Conservation (phyloP, 2,113 vertebrate genomes). For the Coryphaenoides rupestris region DNA sequence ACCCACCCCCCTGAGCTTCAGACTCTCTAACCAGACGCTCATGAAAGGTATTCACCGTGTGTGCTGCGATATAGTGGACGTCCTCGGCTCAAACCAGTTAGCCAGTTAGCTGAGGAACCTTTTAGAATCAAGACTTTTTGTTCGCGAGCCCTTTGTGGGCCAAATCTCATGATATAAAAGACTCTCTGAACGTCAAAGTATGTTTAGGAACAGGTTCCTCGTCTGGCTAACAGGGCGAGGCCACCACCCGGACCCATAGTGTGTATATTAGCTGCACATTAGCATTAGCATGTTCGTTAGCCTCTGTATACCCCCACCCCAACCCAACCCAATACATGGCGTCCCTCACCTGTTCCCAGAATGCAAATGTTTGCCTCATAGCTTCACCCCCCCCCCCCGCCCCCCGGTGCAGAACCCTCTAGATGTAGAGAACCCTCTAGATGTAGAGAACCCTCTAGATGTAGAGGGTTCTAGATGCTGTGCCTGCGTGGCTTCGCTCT, state of each 20-base stretch:
- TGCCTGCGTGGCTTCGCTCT: no score
- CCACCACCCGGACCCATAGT: conserved; percentile 2
- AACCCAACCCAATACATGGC: no score
- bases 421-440: background rate
- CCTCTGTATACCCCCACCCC: background rate
- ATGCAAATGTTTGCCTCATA: conserved; percentile 3
- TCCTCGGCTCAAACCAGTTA: conserved; percentile 7
- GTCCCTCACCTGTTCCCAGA: conserved; percentile 11
- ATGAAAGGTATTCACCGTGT: conserved; percentile 59
- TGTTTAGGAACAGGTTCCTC: background rate
- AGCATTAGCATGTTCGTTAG: background rate
- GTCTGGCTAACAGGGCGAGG: conserved; percentile 53
- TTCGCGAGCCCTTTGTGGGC: conserved; percentile 36
- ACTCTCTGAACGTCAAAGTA: background rate
- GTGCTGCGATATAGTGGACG: background rate
- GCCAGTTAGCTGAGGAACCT: no score
- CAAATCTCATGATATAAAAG: background rate
- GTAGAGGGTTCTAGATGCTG: conserved; percentile 7
- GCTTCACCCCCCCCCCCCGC: conserved; percentile 15
- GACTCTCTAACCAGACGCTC: conserved; percentile 36
- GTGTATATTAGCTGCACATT: conserved; percentile 27
- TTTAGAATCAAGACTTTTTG: no score
- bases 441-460: background rate
- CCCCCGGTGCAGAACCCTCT: background rate
- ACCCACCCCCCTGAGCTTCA: no score